Evolutionary conservation across 1,140 invertebrate genomes (phyloP).

Genomic region (Drosophila rhopaloa): DNA sequence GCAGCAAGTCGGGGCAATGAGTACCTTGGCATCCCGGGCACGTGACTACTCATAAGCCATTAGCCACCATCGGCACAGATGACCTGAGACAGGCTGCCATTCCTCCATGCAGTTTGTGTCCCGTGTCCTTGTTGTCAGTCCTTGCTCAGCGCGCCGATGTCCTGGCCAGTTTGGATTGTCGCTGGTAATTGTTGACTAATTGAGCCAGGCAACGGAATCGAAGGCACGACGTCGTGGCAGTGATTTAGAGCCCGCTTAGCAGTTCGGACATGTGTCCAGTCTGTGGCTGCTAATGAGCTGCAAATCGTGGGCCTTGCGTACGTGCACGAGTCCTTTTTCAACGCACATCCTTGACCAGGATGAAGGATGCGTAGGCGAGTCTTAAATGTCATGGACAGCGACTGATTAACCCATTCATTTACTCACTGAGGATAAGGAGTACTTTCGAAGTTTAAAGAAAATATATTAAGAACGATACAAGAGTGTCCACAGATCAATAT

Average conservation of each 20-base stretch:
- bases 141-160: conserved; percentile 17
- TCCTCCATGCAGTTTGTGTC: not conserved
- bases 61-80: conserved; percentile 42
- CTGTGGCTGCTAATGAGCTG: conserved; percentile 78
- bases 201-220: conserved; percentile 57
- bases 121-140: conserved; percentile 11
- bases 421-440: not conserved
- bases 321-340: conserved; percentile 55
- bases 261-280: conserved; percentile 77
- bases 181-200: conserved; percentile 79
- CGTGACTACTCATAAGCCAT: conserved; percentile 81
- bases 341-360: not conserved
- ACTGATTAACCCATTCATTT: conserved; percentile 34
- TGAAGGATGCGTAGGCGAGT: conserved; percentile 12
- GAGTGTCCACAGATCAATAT: no score
- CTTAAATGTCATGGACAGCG: conserved; percentile 21
- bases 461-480: not conserved
- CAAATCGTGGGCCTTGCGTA: conserved; percentile 72
- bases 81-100: conserved; percentile 25
- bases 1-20: conserved; percentile 1
- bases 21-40: conserved; percentile 49
- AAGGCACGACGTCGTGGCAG: conserved; percentile 46
- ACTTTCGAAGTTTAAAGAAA: not conserved
- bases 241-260: conserved; percentile 80
- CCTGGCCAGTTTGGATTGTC: conserved; percentile 64